Evolutionary conservation across 2,888 invertebrate species (phyloP).

Genomic region (Hyposoter dolosus): DNA sequence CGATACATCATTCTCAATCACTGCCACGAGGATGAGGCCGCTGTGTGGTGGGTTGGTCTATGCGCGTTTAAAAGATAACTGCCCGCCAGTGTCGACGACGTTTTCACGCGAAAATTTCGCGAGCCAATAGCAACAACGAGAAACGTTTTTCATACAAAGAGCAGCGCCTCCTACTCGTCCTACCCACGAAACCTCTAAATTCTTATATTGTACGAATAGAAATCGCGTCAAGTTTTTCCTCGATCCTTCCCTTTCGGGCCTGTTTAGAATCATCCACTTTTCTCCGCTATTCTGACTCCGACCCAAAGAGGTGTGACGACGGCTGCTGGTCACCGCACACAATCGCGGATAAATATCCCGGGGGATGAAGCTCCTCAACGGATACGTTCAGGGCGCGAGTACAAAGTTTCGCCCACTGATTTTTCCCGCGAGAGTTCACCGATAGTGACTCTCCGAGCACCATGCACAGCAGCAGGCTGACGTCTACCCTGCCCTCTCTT

Average conservation of each 20-base stretch:
- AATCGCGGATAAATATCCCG: constrained; percentile 45
- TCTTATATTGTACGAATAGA: constrained; percentile 23
- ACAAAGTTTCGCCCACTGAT: constrained; percentile 43
- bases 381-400: constrained; percentile 32
- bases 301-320: not conserved
- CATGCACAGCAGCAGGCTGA: constrained; percentile 16
- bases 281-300: not conserved
- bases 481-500: constrained; percentile 1
- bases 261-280: not conserved
- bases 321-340: not conserved
- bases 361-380: constrained; percentile 39
- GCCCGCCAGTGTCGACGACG: constrained; percentile 54
- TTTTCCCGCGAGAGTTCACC: constrained; percentile 66
- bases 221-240: constrained; percentile 23
- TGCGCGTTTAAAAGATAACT: constrained; percentile 22
- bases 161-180: constrained; percentile 4
- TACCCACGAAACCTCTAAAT: not conserved
- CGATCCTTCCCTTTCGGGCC: constrained; percentile 15
- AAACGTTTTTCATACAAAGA: not conserved
- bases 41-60: not conserved
- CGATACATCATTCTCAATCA: constrained; percentile 80
- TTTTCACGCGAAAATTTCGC: constrained; percentile 70
- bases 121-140: constrained; percentile 57
- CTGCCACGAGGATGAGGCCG: constrained; percentile 51
- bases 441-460: constrained; percentile 53